These are phyloP conservation scores for Calameuta idolon DNA, from an alignment of 2,888 invertebrate genomes.

Conservation along the genomic window DNA sequence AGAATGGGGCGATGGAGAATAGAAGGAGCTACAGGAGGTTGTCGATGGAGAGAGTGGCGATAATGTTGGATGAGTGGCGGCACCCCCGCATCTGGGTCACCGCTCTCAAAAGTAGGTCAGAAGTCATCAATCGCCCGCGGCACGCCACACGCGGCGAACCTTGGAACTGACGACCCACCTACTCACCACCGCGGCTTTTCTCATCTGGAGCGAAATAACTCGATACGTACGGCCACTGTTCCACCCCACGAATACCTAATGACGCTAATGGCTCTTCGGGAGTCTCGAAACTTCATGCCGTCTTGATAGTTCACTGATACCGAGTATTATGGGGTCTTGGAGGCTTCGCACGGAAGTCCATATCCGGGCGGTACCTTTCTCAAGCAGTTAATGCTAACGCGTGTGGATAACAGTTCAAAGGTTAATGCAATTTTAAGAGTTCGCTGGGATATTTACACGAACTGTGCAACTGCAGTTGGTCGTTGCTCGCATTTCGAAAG, in stretches of 20 bases:
- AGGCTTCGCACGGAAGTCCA: background rate
- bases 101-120: slow-evolving; percentile 58
- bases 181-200: slow-evolving; percentile 31
- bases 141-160: slow-evolving; percentile 35
- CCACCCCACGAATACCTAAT: background rate
- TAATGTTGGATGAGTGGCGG: slow-evolving; percentile 42
- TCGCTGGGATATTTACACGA: background rate
- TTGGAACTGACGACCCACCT: slow-evolving; percentile 29
- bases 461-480: too few species aligned
- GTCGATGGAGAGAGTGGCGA: slow-evolving; percentile 24
- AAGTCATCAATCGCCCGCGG: slow-evolving; percentile 57
- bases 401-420: background rate
- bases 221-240: slow-evolving; percentile 22
- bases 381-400: background rate
- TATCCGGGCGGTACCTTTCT: background rate
- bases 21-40: slow-evolving; percentile 29
- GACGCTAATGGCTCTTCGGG: background rate
- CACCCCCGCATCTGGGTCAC: slow-evolving; percentile 61
- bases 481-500: background rate
- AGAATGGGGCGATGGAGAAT: slow-evolving; percentile 29
- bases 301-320: background rate
- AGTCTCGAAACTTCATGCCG: background rate
- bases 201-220: slow-evolving; percentile 37
- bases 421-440: background rate
- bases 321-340: background rate